Percentiles rank a stretch among this genome's conserved stretches.
These are phyloP conservation scores for Caenorhabditis zanzibari DNA, from an alignment of 2,888 invertebrate species.

Conservation along the genomic window DNA sequence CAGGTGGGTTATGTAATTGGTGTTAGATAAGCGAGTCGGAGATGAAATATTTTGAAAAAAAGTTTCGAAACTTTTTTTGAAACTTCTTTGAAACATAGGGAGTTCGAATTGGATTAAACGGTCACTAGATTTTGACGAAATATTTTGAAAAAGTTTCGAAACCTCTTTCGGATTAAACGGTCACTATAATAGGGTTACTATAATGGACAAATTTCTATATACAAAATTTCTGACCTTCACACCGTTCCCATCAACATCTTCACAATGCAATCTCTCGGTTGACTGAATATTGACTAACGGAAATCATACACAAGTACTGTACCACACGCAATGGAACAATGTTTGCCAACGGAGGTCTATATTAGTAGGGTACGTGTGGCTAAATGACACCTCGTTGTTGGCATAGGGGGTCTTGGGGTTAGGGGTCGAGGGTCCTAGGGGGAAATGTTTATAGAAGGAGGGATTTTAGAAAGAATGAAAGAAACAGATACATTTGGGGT, in stretches of 20 bases:
- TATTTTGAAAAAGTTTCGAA: background rate
- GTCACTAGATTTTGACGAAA: no score
- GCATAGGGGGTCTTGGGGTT: background rate
- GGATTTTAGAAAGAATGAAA: background rate
- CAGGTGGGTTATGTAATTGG: background rate
- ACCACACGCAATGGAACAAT: slow-evolving; percentile 1
- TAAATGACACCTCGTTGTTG: slow-evolving; percentile 26
- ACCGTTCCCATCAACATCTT: slow-evolving; percentile 11
- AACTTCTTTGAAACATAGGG: no score
- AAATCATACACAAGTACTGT: slow-evolving; percentile 27
- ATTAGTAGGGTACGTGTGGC: background rate
- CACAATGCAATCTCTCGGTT: slow-evolving; percentile 15
- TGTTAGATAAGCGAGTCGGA: no score
- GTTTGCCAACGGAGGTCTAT: slow-evolving; percentile 51
- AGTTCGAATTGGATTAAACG: no score
- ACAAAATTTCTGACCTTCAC: slow-evolving; percentile 44
- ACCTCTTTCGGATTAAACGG: background rate
- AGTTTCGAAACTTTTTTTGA: no score
- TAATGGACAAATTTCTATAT: background rate
- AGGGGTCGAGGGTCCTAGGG: background rate
- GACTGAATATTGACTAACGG: slow-evolving; percentile 26
- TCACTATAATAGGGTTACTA: slow-evolving; percentile 40
- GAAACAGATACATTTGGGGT: slow-evolving; percentile 12
- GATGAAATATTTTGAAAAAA: no score
- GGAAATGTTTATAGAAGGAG: slow-evolving; percentile 35